Evolutionary conservation across 64 coral and sea anemone genomes (phyloP).

Genomic region (Hydrozoanthus tunicans): DNA sequence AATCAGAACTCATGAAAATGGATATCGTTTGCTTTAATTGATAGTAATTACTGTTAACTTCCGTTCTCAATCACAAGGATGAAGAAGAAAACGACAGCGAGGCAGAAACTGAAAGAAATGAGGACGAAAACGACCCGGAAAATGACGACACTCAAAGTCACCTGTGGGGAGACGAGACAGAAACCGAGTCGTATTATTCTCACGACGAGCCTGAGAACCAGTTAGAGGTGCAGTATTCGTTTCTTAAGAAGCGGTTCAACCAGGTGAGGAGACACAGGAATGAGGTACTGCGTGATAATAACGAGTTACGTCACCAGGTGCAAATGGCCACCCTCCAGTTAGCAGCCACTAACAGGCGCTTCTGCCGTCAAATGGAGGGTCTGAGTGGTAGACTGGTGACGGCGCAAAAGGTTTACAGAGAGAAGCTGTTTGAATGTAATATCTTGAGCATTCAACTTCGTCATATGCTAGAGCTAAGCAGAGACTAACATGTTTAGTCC

Average conservation of each 20-base stretch:
- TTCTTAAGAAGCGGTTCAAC: slow-evolving; percentile 70
- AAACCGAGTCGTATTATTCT: slow-evolving; percentile 36
- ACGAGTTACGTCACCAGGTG: slow-evolving; percentile 87
- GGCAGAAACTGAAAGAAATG: not conserved
- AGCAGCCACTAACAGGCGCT: slow-evolving; percentile 85
- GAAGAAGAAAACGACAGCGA: slow-evolving; percentile 15
- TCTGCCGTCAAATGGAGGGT: slow-evolving; percentile 85
- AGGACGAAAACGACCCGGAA: not conserved
- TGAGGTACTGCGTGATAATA: slow-evolving; percentile 85
- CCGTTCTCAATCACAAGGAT: not conserved
- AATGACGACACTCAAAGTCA: not conserved
- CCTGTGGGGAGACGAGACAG: slow-evolving; percentile 31
- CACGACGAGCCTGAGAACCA: slow-evolving; percentile 14
- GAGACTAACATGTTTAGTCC: not conserved
- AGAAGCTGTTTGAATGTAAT: slow-evolving; percentile 95
- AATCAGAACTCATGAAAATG: too few relatives aligned
- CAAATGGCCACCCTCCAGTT: slow-evolving; percentile 93
- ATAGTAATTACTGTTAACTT: too few relatives aligned
- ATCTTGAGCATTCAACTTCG: slow-evolving; percentile 87
- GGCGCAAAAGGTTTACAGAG: slow-evolving; percentile 88
- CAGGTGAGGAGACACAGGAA: slow-evolving; percentile 95
- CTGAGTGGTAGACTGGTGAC: slow-evolving; percentile 76
- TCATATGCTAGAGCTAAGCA: slow-evolving; percentile 66
- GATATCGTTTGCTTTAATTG: too few relatives aligned
- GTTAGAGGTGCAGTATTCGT: slow-evolving; percentile 17